phyloP scores from a whole-genome alignment of 1,140 invertebrate species.

The Hyles euphorbiae region DNA sequence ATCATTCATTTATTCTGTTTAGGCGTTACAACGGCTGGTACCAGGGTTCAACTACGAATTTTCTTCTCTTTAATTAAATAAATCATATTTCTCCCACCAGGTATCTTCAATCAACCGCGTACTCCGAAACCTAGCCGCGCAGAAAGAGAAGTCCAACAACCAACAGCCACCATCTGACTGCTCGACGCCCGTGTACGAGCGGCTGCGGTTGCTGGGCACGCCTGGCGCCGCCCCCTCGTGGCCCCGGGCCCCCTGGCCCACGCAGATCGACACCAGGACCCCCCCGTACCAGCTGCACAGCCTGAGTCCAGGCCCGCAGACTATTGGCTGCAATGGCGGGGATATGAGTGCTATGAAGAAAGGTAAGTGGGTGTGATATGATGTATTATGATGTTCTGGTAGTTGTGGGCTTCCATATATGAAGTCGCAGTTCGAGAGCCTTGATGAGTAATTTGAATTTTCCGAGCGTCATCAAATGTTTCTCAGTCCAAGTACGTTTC shows the following conservation, averaged over 20 bases:
- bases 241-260: constrained; percentile 56
- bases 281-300: constrained; percentile 65
- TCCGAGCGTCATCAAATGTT: no score
- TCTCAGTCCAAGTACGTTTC: no score
- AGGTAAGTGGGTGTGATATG: constrained; percentile 36
- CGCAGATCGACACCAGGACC: constrained; percentile 57
- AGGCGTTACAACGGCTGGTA: no score
- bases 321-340: constrained; percentile 54
- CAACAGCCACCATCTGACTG: constrained; percentile 55
- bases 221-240: constrained; percentile 70
- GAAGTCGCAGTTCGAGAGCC: no score
- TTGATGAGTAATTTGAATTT: no score
- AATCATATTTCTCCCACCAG: constrained; percentile 77
- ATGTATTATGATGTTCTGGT: not conserved
- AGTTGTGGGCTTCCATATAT: not conserved
- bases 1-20: no score
- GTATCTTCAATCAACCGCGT: constrained; percentile 99
- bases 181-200: constrained; percentile 58
- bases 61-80: no score
- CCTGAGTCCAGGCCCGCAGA: constrained; percentile 59
- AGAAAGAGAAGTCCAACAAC: constrained; percentile 85
- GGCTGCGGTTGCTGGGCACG: constrained; percentile 75
- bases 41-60: no score
- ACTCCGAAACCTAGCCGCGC: constrained; percentile 93
- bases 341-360: constrained; percentile 59